Conservation (phyloP, 2,797 vertebrate species). For the Rhinella marina region DNA sequence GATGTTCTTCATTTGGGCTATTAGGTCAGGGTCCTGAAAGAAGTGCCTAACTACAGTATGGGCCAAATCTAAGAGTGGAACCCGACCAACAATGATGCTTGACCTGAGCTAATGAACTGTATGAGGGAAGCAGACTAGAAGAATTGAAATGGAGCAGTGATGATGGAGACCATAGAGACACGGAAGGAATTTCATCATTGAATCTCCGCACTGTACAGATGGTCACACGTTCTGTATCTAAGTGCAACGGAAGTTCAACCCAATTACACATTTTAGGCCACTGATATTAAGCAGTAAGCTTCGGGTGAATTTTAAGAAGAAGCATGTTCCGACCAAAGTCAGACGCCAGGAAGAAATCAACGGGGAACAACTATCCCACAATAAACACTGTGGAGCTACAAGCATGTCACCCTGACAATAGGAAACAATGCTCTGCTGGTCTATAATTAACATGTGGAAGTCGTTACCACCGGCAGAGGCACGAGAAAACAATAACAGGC, state of each 20-base stretch:
- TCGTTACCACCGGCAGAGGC: conserved; percentile 23
- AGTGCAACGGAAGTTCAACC: not conserved
- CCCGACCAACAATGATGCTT: not conserved
- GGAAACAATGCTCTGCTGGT: conserved; percentile 4
- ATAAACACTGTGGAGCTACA: conserved; percentile 20
- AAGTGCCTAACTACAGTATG: no score
- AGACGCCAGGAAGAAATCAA: conserved; percentile 9
- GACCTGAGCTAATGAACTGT: not conserved
- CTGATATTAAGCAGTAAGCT: not conserved
- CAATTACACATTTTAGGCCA: not conserved
- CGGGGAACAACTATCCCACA: conserved; percentile 33
- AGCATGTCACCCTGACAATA: conserved; percentile 38
- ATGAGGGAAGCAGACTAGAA: not conserved
- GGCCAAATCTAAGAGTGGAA: not conserved
- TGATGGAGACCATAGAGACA: not conserved
- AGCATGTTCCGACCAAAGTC: not conserved
- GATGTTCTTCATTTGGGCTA: not conserved
- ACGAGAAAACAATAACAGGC: conserved; percentile 34
- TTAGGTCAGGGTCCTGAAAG: no score
- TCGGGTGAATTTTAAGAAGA: not conserved
- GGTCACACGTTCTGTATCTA: not conserved
- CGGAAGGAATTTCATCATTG: not conserved
- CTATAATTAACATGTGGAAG: conserved; percentile 43
- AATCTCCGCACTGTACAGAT: not conserved
- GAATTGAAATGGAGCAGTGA: not conserved